phyloP scores from a whole-genome alignment of 2,113 vertebrate species.

The Parus major region DNA sequence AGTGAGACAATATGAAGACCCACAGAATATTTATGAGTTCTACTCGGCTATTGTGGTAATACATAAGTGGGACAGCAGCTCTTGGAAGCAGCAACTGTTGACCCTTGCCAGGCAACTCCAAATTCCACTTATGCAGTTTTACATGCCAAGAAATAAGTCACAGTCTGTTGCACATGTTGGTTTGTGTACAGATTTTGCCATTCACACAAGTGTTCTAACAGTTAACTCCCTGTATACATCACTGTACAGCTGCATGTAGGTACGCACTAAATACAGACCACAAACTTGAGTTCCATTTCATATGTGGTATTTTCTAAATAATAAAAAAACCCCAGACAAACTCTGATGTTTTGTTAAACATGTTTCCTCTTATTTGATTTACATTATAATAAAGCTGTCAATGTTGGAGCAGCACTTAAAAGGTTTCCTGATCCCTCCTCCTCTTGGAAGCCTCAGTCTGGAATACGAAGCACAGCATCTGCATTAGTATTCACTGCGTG shows the following conservation, averaged over 20 bases:
- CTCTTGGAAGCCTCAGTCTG: not conserved
- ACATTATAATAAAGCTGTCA: not conserved
- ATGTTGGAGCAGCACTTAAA: not conserved
- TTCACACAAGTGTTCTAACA: not conserved
- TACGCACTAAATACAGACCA: not conserved
- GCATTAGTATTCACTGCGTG: not conserved
- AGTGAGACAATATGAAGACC: not conserved
- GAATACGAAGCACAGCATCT: not conserved
- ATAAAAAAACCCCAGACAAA: fast-evolving
- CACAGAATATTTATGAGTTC: not conserved
- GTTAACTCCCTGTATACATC: not conserved
- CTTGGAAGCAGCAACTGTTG: not conserved
- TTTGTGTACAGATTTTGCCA: not conserved
- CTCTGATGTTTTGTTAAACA: not conserved
- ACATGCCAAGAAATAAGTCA: not conserved
- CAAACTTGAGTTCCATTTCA: not conserved
- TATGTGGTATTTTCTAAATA: not conserved
- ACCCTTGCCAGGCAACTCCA: not conserved
- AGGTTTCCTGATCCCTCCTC: not conserved
- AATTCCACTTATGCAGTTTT: not conserved
- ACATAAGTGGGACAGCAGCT: not conserved
- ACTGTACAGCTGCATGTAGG: not conserved
- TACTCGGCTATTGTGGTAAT: not conserved
- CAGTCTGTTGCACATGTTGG: not conserved
- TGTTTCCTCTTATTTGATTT: not conserved